Evolutionary conservation across 2,797 vertebrate genomes (phyloP).

Genomic region (Gymnocypris eckloni): DNA sequence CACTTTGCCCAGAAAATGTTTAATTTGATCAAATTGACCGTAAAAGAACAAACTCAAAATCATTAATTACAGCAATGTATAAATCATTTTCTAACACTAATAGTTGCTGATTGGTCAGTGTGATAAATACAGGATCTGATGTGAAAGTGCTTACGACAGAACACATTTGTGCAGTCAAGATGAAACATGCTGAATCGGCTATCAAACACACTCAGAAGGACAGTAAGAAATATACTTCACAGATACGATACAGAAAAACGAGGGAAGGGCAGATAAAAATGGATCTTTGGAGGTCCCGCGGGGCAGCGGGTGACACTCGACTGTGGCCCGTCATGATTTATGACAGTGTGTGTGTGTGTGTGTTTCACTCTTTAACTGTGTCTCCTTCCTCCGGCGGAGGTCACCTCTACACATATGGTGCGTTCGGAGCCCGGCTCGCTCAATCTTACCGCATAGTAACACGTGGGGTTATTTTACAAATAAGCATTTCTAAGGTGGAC

Average conservation of each 20-base stretch:
- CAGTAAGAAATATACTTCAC: constrained; percentile 26
- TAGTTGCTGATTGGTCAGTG: not conserved
- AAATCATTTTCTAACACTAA: not conserved
- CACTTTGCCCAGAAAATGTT: not conserved
- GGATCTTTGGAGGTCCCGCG: constrained; percentile 41
- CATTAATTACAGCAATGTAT: not conserved
- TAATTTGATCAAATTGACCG: not conserved
- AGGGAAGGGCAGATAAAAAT: constrained; percentile 54
- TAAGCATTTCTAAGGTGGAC: constrained; percentile 21
- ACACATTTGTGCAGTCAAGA: not conserved
- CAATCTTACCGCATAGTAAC: not conserved
- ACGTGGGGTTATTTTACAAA: constrained; percentile 9
- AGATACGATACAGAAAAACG: constrained; percentile 17
- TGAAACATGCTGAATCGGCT: constrained; percentile 37
- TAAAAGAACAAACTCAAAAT: not conserved
- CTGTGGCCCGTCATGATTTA: constrained; percentile 56
- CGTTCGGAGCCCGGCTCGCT: constrained; percentile 56
- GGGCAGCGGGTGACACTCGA: constrained; percentile 34
- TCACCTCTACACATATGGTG: constrained; percentile 65
- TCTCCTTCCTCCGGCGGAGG: constrained; percentile 46
- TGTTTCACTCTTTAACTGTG: constrained; percentile 53
- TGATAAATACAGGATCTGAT: not conserved
- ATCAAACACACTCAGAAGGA: constrained; percentile 31
- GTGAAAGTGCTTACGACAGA: not conserved
- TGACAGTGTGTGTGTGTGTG: constrained; percentile 46